Base-by-base conservation (phyloP, 2,797 vertebrate genomes). In the Paramormyrops hopkinsi region DNA sequence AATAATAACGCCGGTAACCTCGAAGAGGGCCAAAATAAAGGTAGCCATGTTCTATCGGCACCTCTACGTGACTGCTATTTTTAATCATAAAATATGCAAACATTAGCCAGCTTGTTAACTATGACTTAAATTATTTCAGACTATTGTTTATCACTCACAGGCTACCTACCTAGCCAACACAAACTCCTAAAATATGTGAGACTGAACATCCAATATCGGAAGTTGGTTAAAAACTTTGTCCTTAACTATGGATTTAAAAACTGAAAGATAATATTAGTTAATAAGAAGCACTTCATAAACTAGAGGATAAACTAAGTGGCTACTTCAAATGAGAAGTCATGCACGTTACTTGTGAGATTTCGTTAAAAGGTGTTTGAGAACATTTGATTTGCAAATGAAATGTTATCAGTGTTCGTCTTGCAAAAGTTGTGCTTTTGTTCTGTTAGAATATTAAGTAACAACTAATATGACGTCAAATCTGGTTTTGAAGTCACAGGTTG, bases 21-120 rank as follows among this genome's bases (percentile, higher is more conserved):
- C 22, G 88, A 54, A 50, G 44, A 89, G 84, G 54, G 79, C 29
- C 82, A 86, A 73, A 62, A 76, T 14, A 51, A 69, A 56, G 25
- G 82, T 86, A 54, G 12, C 4, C 11, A 25, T 89, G 12, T 53
- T 86, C 6, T 56, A 6, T 25, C 37, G 44, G 22, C 44, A 51
- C 44, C 46, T 51, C 5, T 22, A 22, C 41, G 8, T 50, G 41
- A 25, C 37, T 46, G 82, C 41, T 50, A n/a, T 46, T 84, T 84
- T 25, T n/a, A 53, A 84, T 22, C 8, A 22, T 84, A 25, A 46
- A 46, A 46, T 48, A 44, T 84, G 82, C 82, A 22, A 22, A 44
- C 22, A 50, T 44, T 44, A 29, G 41, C 17, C 5, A 17, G 33
- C 73, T 44, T 79, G 17, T 7, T 79, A 44, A n/a, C 73, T 44